Evolutionary conservation across 2,888 invertebrate genomes (phyloP), one percentile per base, ranked within the genome.

Genomic region (Dusona sp.): DNA sequence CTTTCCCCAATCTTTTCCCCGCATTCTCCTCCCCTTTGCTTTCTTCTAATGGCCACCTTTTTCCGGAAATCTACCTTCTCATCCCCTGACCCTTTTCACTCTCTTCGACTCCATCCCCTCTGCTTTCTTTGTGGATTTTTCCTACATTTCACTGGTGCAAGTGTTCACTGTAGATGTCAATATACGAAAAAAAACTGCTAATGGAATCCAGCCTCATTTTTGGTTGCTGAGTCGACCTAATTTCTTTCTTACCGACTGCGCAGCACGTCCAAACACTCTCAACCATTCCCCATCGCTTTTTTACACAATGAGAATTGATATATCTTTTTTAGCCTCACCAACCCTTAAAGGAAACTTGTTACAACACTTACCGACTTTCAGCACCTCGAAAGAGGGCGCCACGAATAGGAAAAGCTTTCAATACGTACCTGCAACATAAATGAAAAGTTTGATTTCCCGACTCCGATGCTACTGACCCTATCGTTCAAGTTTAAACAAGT

Each of bases 361-460:
- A 36, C 19, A 45, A 19, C 19, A 79, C 79, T 79, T 29, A 79
- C 78, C 65, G 25, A 38, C 0, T 9, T 29, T 2, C 4, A 11
- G 33, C 9, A 4, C 6, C 38, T 42, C 19, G 25, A 4, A 48
- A 19, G 54, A 29, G 64, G 8, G 4, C 3, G 54, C 19, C 25
- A 42, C 57, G 61, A 45, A 79, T 61, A 7, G 45, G n/a, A 29
- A 61, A 45, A 25, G 11, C n/a, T 22, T 42, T 33, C 4, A 19
- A 51, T 80, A 80, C 73, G 73, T 80, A 80, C 80, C 73, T 73
- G 51, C 36, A 80, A 80, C 80, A 80, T 25, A 51, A 80, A 80
- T 57, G 16, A 29, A 73, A 80, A 64, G 25, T 73, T 80, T 25
- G 0, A 38, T 51, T 61, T 16, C 19, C 29, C 61, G 29, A 11